Conservation (phyloP, 1,140 invertebrate genomes). For the Drosophila erecta region DNA sequence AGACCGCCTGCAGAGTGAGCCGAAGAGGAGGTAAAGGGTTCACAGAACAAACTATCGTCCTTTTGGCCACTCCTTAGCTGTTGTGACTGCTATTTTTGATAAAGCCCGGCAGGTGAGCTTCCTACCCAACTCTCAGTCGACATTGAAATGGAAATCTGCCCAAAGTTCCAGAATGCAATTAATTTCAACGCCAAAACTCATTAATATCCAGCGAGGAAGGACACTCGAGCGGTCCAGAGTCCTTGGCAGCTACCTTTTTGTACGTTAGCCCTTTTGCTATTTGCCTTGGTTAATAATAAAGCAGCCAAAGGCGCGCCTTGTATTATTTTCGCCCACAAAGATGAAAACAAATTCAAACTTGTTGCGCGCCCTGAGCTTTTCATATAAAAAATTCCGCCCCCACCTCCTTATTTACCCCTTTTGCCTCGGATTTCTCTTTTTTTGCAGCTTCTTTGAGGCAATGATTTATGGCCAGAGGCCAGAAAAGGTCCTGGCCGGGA, state of each 20-base stretch:
- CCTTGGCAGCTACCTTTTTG: conserved; percentile 59
- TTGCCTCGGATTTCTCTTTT: conserved; percentile 31
- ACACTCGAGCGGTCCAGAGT: conserved; percentile 42
- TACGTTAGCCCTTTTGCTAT: conserved; percentile 70
- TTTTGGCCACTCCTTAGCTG: conserved; percentile 11
- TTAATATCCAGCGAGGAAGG: conserved; percentile 65
- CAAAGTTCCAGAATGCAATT: conserved; percentile 77
- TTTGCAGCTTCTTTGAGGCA: conserved; percentile 53
- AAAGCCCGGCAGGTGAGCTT: conserved; percentile 24
- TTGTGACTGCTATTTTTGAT: conserved; percentile 52
- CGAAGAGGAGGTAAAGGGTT: conserved; percentile 54
- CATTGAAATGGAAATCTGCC: conserved; percentile 63
- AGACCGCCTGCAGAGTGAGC: conserved; percentile 65
- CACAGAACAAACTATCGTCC: conserved; percentile 54
- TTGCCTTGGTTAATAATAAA: conserved; percentile 82
- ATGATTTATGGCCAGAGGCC: conserved; percentile 79
- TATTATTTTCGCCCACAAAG: conserved; percentile 72
- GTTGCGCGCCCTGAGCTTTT: conserved; percentile 67
- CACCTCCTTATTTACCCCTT: conserved; percentile 46
- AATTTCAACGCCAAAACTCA: conserved; percentile 82
- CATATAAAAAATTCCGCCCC: conserved; percentile 43
- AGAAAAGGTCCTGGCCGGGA: conserved; percentile 57
- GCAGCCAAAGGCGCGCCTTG: conserved; percentile 65
- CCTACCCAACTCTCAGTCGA: conserved; percentile 13
- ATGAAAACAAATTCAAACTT: conserved; percentile 79